phyloP scores from a whole-genome alignment of 2,113 vertebrate species.

The Paralichthys olivaceus region DNA sequence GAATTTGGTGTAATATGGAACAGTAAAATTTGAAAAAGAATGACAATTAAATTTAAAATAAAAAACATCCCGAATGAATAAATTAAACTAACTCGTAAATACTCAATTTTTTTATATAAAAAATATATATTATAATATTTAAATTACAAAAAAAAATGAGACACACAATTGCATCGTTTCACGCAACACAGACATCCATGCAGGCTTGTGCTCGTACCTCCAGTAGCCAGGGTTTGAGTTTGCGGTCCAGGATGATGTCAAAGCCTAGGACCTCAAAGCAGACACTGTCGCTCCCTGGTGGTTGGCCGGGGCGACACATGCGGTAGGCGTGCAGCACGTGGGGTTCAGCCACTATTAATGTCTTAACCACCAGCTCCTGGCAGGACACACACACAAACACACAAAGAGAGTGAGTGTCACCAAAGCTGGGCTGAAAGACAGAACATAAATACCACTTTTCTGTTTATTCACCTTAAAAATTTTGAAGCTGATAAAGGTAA shows the following conservation, averaged over 20 bases:
- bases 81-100: not conserved
- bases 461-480: too few relatives aligned
- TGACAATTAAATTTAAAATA: not conserved
- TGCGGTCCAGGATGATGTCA: constrained; percentile 97
- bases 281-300: constrained; percentile 96
- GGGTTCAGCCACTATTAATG: constrained; percentile 95
- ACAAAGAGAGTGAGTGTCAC: constrained; percentile 21
- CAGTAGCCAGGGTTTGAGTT: constrained; percentile 97
- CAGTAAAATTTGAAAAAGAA: not conserved
- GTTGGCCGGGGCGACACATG: constrained; percentile 97
- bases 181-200: not conserved
- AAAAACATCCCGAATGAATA: not conserved
- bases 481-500: not conserved
- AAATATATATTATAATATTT: not conserved
- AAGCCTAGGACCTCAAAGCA: constrained; percentile 98
- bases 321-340: constrained; percentile 97
- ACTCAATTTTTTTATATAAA: not conserved
- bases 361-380: constrained; percentile 97
- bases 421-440: constrained; percentile 2
- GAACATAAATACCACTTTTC: not conserved
- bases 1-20: too few relatives aligned
- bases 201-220: constrained; percentile 85
- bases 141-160: not conserved
- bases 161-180: not conserved
- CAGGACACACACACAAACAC: constrained; percentile 38